A percentile compares a stretch with the other conserved stretches of the same genome.
phyloP scores from a whole-genome alignment of 2,113 vertebrate species.

The Ceuthmochares aereus region DNA sequence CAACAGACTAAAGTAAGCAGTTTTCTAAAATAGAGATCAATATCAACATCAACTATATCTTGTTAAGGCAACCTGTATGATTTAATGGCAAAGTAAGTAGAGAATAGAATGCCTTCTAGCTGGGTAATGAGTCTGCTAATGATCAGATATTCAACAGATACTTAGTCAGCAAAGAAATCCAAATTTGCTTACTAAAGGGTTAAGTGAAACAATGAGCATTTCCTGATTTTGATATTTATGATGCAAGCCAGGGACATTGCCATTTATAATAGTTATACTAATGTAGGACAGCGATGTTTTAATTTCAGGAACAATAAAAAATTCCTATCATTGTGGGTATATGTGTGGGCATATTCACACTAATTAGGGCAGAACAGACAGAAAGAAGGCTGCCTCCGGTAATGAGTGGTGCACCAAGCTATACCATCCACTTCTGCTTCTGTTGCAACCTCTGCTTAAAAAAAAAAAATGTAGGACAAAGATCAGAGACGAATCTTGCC shows the following conservation, averaged over 20 bases:
- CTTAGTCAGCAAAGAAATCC: not conserved
- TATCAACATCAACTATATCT: not conserved
- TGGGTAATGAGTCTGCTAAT: not conserved
- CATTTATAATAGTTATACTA: not conserved
- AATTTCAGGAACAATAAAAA: not conserved
- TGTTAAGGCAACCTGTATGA: not conserved
- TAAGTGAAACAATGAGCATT: not conserved
- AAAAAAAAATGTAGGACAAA: not conserved
- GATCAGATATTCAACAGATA: not conserved
- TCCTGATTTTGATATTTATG: not conserved
- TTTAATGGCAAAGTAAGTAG: not conserved
- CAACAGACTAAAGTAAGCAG: not conserved
- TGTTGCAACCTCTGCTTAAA: not conserved
- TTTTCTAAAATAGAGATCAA: not conserved
- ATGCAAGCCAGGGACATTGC: not conserved
- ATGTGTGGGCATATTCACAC: not conserved
- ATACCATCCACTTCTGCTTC: not conserved
- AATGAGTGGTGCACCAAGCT: not conserved
- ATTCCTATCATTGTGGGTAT: not conserved
- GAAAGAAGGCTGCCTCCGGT: not conserved
- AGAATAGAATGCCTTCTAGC: not conserved
- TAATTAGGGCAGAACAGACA: not conserved
- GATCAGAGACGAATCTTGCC: conserved; percentile 34
- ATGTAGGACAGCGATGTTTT: not conserved
- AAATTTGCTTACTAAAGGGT: not conserved